Evolutionary conservation across 2,113 vertebrate genomes (phyloP), one percentile per base, ranked within the genome.

Genomic region (Ondatra zibethicus): DNA sequence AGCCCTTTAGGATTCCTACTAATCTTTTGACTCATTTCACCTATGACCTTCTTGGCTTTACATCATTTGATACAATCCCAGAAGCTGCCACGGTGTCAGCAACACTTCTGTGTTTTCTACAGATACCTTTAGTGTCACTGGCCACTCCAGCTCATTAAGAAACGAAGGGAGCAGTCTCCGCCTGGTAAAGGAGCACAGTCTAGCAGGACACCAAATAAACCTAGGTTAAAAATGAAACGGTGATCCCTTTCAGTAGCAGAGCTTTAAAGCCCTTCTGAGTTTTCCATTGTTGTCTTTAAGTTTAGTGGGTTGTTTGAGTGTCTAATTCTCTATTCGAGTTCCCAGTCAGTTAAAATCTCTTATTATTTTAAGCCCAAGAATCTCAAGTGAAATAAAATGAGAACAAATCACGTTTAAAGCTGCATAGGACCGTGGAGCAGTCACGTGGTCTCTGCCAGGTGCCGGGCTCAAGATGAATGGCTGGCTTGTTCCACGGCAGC

Each of bases 341-440:
- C 17, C 31, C 78, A 50, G 70, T 94, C 82, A 77, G 82, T 92
- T 89, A 65, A 92, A 75, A 65, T 66, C 89, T 87, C 88, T 95
- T 87, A 82, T 29, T 84, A 75, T 52, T 78, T 95, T 88, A 90
- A 95, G 42, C 19, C 61, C 42, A 70, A 68, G 61, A 89, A 29
- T 89, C 84, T 95, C 77, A 86, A 92, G 82, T 73, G 3, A 92
- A 93, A 94, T 50, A 95, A 90, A 88, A 94, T 9, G 23, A 89
- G 78, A 88, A n/a, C 25, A 66, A 92, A 77, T 70, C 27, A 76
- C 65, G 66, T 73, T 85, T 33, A 42, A 95, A 84, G 92, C 55
- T 47, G 66, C 77, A 66, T 2, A 55, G 17, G 86, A 85, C 77
- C 52, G 13, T 21, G 0, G 17, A 78, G 58, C 8, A 10, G 33